Evolutionary conservation across 2,888 invertebrate species (phyloP), one percentile per base, ranked within the genome.

Genomic region (Zeuzera pyrina): DNA sequence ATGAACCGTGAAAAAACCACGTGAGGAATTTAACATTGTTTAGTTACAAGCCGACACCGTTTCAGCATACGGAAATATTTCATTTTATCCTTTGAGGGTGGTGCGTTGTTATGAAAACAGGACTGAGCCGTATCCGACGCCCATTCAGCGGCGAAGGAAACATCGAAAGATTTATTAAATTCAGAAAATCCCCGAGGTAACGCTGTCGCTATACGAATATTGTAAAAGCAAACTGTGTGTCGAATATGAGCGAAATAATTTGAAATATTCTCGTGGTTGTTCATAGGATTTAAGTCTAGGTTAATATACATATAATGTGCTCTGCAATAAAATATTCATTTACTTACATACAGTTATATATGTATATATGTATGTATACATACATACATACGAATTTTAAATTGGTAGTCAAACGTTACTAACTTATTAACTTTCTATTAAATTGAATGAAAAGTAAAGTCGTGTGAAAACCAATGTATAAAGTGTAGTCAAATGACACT

Each of bases 121-220:
- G 54, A 55, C 54, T 57, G 52, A 24, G 41, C 43, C 46, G 56
- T 49, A 57, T 55, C 14, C 57, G 58, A 50, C 41, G 36, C 39
- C 52, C 51, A 59, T 60, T 63, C 59, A 60, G 34, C 40, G 48
- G 38, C 39, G 45, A 48, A 57, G 56, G 60, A 61, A 65, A 59
- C 61, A 61, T 57, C 47, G 55, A 49, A 52, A 57, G 62, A 71
- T 69, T 68, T 68, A 72, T 70, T 68, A 64, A 70, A 67, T 66
- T 53, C 54, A 41, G 35, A 52, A 15, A 56, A 51, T 42, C 43
- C 52, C 47, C 30, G 30, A 32, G 44, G 41, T 37, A 25, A 22
- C 12, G 12, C 12, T 25, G 25, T 25, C 25, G 10, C 25, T 25
- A 10, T 25, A 8, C 8, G 25, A 25, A 25, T 12, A 25, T 25